Base-by-base conservation (phyloP, 2,888 invertebrate genomes). In the Dione juno region DNA sequence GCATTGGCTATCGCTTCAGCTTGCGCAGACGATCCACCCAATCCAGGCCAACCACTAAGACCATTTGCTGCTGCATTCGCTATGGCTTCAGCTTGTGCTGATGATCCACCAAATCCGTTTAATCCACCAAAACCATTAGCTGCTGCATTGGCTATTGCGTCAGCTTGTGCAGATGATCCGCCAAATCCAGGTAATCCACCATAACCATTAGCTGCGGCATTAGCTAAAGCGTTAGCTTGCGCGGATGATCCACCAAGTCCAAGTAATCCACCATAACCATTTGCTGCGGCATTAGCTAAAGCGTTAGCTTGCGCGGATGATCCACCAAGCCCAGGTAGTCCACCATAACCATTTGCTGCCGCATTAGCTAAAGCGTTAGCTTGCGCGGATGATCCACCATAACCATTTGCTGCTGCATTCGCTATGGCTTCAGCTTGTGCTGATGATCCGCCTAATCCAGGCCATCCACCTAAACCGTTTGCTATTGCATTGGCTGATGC, bases 11-110 rank as follows among this genome's bases (percentile, higher is more conserved):
- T 10, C 7, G 74, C 74, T 7, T 71, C 59, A n/a, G 68, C 73
- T 41, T 68, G 21, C 19, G 71, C 71, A 35, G 40, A 64, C 11
- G 67, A 59, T 45, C 53, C 64, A 40, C 57, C 57, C 3, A 37
- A 63, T 13, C 75, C 72, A n/a, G 70, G 72, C n/a, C 54, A 57
- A 10, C 66, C 71, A 14, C 50, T 70, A 14, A 35, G 61, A 6
- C 65, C 70, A 7, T 63, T 67, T 9, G 72, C 58, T 10, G 35
- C 66, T 1, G 76, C 76, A 41, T 69, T 77, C 0, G 75, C 76
- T 16, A 68, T 28, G 48, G 78, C 80, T 6, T 74, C 53, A 11
- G 74, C 74, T 37, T 71, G 76, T 7, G 77, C 75, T 50, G 70
- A 61, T 9, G 71, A 75, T 58, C 75, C 52, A 48, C 64, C 50